Conservation (phyloP, 37 sponge, comb jelly and placozoan genomes). For the Mnemiopsis leidyi region DNA sequence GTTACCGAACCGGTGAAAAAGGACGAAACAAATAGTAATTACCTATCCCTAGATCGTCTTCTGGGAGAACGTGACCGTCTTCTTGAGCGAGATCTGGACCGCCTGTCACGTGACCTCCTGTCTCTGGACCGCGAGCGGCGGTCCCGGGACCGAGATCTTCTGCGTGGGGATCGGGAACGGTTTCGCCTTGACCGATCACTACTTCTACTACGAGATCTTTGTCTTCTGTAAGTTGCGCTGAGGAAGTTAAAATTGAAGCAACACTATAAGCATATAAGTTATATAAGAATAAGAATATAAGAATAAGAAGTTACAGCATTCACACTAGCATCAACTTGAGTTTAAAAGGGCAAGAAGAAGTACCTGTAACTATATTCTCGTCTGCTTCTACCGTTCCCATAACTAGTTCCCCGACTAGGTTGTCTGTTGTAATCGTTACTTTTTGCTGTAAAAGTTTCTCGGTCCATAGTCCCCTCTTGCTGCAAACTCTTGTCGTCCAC, state of each 20-base stretch:
- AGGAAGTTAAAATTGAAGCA: not conserved
- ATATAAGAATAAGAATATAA: not conserved
- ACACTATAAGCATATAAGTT: not conserved
- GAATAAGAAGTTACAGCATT: not conserved
- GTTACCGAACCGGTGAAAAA: not conserved
- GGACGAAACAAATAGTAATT: not conserved
- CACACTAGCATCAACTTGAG: not conserved
- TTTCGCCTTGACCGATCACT: constrained; percentile 24
- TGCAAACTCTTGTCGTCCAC: constrained; percentile 22
- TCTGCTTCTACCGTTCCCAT: not conserved
- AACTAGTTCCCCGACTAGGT: not conserved
- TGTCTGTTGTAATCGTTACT: not conserved
- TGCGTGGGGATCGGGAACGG: constrained; percentile 53
- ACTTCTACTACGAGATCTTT: constrained; percentile 58
- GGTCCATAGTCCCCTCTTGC: constrained; percentile 27
- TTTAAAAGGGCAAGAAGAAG: not conserved
- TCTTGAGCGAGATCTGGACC: not conserved
- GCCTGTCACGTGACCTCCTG: constrained; percentile 62
- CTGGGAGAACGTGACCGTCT: constrained; percentile 46
- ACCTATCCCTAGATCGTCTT: constrained; percentile 4
- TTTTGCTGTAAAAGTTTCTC: constrained; percentile 23
- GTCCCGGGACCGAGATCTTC: constrained; percentile 63
- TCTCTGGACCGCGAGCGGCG: constrained; percentile 61
- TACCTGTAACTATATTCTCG: constrained; percentile 36
- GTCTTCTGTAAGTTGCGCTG: constrained; percentile 57